Base-by-base conservation (phyloP, 2,888 invertebrate genomes). In the Dryococelus australis region DNA sequence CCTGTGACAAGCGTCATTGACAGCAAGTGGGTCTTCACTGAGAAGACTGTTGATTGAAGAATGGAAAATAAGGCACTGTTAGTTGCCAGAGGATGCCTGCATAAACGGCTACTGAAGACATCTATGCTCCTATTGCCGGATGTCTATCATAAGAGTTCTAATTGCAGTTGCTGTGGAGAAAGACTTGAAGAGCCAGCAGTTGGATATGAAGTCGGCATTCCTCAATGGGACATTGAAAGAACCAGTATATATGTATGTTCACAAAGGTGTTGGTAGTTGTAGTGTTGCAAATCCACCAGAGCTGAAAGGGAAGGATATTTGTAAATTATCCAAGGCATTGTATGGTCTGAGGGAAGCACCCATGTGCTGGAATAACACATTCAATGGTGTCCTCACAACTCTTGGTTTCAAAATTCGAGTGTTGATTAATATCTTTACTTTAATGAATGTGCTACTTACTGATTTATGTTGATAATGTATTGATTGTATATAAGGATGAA, bases 291-390 rank as follows among this genome's bases (percentile, higher is more conserved):
- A n/a, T n/a, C n/a, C n/a, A n/a, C n/a, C n/a, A n/a, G n/a, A n/a
- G n/a, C n/a, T n/a, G n/a, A n/a, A n/a, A n/a, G n/a, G n/a, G n/a
- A n/a, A n/a, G n/a, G n/a, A n/a, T n/a, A n/a, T n/a, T n/a, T n/a
- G 20, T 65, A 65, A 65, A 65, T 65, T 16, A 65, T 65, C 65
- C 24, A 65, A 65, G 65, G 65, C 65, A 20, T 65, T 65, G 65
- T 65, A 65, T 65, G 65, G 65, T 20, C 24, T 65, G 65, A 65
- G 65, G 65, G 65, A 85, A 85, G 53, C 51, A 85, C 85, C 85
- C 47, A 85, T 47, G 24, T 47, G 51, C 51, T 85, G 85, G 47
- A 51, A 85, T 85, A 51, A 47, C 16, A 43, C 24, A 51, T 85
- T 85, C n/a, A 85, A 85, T 85, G 85, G 43, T 85, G 24, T 47